phyloP scores from a whole-genome alignment of 2,888 invertebrate species.

The Eupithecia subfuscata region DNA sequence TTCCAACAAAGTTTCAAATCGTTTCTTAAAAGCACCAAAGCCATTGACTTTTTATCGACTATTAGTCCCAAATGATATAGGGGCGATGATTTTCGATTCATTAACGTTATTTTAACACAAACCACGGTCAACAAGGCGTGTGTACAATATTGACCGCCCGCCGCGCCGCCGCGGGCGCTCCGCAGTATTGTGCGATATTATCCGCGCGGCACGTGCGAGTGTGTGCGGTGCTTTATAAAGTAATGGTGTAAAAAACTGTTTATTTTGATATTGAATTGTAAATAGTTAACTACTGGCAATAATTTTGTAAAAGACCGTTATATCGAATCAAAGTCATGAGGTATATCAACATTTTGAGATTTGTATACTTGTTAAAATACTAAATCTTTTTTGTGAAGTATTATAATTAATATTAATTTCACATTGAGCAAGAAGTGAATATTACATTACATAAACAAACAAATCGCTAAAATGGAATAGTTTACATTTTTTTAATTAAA shows the following conservation, averaged over 20 bases:
- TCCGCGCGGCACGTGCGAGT: slow-evolving; percentile 59
- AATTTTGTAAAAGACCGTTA: not conserved
- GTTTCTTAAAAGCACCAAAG: slow-evolving; percentile 3
- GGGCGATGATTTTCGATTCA: slow-evolving; percentile 45
- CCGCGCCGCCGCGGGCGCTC: slow-evolving; percentile 62
- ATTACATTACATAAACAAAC: not conserved
- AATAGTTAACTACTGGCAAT: not conserved
- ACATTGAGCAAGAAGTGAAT: not conserved
- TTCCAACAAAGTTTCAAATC: not conserved
- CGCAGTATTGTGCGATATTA: slow-evolving; percentile 63
- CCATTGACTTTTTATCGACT: slow-evolving; percentile 34
- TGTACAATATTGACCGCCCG: slow-evolving; percentile 50
- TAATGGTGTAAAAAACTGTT: slow-evolving; percentile 24
- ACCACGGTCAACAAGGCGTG: slow-evolving; percentile 46
- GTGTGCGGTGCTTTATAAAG: slow-evolving; percentile 55
- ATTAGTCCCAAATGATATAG: slow-evolving; percentile 39
- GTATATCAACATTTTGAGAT: not conserved
- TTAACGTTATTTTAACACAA: slow-evolving; percentile 50
- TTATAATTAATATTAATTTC: no score
- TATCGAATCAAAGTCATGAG: not conserved
- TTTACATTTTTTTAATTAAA: no score
- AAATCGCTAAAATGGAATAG: not conserved
- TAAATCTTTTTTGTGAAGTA: not conserved
- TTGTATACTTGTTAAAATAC: not conserved
- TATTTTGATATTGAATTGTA: slow-evolving; percentile 2